Percentiles rank a stretch among this genome's conserved stretches.
Conservation (phyloP, 2,888 invertebrate species). For the Vesta saturnalis region DNA sequence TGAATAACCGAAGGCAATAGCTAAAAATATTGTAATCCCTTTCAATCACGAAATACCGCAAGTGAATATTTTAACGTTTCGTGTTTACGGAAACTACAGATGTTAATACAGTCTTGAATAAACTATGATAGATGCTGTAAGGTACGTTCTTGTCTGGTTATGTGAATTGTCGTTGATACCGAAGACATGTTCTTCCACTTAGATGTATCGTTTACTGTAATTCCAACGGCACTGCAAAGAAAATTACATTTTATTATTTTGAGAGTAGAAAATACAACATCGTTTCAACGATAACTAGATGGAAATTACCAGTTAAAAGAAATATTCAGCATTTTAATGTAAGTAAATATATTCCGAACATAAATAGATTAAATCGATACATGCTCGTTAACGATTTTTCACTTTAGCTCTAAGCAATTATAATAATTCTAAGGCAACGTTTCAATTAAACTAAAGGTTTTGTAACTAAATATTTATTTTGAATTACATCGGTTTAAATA, state of each 20-base stretch:
- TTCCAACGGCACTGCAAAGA: conserved; percentile 16
- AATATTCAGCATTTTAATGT: conserved; percentile 12
- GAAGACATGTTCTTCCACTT: conserved; percentile 35
- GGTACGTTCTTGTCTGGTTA: conserved; percentile 12
- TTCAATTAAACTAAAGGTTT: conserved; percentile 1
- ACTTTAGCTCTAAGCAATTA: conserved; percentile 1
- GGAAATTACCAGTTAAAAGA: conserved; percentile 5
- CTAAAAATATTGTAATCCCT: conserved; percentile 22
- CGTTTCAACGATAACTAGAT: not conserved
- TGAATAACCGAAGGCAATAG: conserved; percentile 25
- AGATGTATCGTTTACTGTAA: conserved; percentile 27
- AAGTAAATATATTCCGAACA: conserved; percentile 12
- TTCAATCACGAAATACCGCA: conserved; percentile 26
- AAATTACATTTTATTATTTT: conserved; percentile 16
- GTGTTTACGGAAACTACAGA: conserved; percentile 30
- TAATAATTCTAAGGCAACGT: not conserved
- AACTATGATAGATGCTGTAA: conserved; percentile 19
- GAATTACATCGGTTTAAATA: not conserved
- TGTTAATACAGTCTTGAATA: conserved; percentile 13
- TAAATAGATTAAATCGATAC: conserved; percentile 12
- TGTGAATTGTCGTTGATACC: conserved; percentile 19
- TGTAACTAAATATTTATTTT: conserved; percentile 1
- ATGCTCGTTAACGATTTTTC: conserved; percentile 5
- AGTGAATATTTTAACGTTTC: conserved; percentile 25
- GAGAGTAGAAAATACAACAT: not conserved